phyloP scores from a whole-genome alignment of 2,113 vertebrate genomes.

The Mustela nigripes region DNA sequence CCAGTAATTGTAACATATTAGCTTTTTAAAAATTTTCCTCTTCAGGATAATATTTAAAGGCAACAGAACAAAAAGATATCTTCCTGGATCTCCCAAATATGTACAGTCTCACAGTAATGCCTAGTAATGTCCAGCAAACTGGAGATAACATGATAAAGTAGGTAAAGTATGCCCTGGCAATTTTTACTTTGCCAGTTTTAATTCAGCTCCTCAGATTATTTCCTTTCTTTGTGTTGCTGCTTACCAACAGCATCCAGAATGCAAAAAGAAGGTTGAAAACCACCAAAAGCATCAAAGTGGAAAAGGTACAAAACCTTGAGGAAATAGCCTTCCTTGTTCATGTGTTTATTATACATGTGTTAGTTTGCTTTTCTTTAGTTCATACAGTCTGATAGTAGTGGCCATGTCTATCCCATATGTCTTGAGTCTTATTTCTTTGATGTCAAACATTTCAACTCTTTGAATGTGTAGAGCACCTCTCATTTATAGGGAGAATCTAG shows the following conservation, averaged over 20 bases:
- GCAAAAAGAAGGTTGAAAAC: neutral
- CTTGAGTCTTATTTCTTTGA: neutral
- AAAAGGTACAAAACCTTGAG: neutral
- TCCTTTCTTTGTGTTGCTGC: neutral
- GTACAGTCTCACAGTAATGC: neutral
- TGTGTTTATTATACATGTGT: neutral
- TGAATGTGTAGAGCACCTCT: neutral
- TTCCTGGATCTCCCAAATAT: neutral
- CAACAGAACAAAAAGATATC: neutral
- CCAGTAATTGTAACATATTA: neutral
- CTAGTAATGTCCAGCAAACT: too few relatives aligned
- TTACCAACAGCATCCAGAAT: neutral
- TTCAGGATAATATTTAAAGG: neutral
- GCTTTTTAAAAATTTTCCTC: neutral
- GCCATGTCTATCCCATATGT: neutral
- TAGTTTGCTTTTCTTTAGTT: neutral
- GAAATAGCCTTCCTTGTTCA: neutral
- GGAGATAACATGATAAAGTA: neutral
- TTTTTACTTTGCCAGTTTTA: neutral
- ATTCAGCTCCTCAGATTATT: neutral
- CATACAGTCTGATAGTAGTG: rapidly evolving
- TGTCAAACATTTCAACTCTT: neutral
- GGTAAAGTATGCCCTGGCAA: too few relatives aligned
- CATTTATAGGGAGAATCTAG: neutral
- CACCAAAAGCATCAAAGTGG: neutral